Evolutionary conservation across 1,140 invertebrate genomes (phyloP).

Genomic region (Drosophila micromelanica): DNA sequence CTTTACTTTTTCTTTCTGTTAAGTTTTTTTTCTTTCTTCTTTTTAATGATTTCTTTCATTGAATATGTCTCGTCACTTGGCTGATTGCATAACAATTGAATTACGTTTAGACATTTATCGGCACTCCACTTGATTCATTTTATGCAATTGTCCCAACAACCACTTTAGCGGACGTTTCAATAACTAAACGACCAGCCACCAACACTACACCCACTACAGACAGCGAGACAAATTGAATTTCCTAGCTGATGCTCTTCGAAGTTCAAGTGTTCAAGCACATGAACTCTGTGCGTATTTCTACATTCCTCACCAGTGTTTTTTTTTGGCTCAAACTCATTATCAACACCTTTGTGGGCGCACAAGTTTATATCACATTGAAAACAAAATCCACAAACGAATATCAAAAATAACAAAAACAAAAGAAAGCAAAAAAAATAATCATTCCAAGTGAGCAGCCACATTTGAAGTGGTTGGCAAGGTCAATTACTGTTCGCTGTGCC

Average conservation of each 20-base stretch:
- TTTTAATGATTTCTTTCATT: constrained; percentile 23
- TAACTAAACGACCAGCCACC: neutral
- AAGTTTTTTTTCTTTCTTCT: neutral
- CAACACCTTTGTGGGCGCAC: constrained; percentile 28
- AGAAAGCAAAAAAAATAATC: constrained; percentile 18
- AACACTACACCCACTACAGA: neutral
- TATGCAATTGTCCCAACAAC: constrained; percentile 42
- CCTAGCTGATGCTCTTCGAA: neutral
- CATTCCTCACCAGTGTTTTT: constrained; percentile 8
- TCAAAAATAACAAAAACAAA: constrained; percentile 24
- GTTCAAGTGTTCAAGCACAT: constrained; percentile 15
- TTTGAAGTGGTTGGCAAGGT: constrained; percentile 50
- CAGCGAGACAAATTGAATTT: constrained; percentile 1
- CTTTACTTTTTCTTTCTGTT: neutral
- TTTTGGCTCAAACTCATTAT: constrained; percentile 14
- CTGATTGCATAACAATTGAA: constrained; percentile 60
- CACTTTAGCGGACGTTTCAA: constrained; percentile 14
- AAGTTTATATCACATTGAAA: constrained; percentile 27
- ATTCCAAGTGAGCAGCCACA: constrained; percentile 22
- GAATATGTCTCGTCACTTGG: constrained; percentile 40
- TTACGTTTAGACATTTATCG: constrained; percentile 49
- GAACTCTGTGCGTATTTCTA: constrained; percentile 7
- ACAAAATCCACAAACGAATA: constrained; percentile 10
- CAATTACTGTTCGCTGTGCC: constrained; percentile 43
- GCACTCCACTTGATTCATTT: constrained; percentile 49